phyloP scores from a whole-genome alignment of 2,797 vertebrate species.

The Thaleichthys pacificus region DNA sequence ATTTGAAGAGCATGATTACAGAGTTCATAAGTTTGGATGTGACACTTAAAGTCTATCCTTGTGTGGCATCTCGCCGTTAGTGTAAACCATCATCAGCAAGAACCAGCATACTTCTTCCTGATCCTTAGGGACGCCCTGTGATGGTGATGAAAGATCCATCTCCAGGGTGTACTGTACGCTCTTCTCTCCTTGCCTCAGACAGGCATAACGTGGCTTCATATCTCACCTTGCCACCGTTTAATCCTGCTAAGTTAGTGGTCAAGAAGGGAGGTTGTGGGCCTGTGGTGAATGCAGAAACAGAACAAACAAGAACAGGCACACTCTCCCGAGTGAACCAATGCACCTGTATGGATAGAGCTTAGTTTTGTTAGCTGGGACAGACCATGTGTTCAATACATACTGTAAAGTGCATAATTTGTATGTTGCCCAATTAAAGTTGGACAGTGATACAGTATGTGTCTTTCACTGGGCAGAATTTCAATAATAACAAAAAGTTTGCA shows the following conservation, averaged over 20 bases:
- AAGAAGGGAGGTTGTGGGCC: constrained; percentile 24
- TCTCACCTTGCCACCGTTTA: constrained; percentile 49
- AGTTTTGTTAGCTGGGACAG: too few species aligned
- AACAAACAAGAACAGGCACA: constrained; percentile 30
- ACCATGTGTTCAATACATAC: too few species aligned
- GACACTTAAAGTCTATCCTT: constrained; percentile 35
- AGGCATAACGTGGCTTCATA: constrained; percentile 55
- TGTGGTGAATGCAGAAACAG: constrained; percentile 43
- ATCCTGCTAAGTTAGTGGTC: constrained; percentile 50
- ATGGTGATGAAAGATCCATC: constrained; percentile 39
- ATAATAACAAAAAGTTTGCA: background rate
- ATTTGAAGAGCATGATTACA: background rate
- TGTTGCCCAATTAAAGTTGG: too few species aligned
- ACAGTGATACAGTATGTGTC: background rate
- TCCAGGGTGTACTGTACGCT: constrained; percentile 43
- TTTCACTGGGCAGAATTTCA: background rate
- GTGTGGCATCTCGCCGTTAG: constrained; percentile 26
- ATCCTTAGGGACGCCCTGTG: constrained; percentile 33
- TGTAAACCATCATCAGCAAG: constrained; percentile 26
- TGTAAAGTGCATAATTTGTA: too few species aligned
- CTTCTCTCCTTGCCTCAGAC: constrained; percentile 44
- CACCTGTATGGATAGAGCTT: background rate
- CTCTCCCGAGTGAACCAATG: constrained; percentile 30
- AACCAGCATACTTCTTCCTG: constrained; percentile 42
- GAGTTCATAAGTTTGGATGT: constrained; percentile 30